Conservation (phyloP, 2,797 vertebrate genomes). For the Gymnoscopelus braueri region DNA sequence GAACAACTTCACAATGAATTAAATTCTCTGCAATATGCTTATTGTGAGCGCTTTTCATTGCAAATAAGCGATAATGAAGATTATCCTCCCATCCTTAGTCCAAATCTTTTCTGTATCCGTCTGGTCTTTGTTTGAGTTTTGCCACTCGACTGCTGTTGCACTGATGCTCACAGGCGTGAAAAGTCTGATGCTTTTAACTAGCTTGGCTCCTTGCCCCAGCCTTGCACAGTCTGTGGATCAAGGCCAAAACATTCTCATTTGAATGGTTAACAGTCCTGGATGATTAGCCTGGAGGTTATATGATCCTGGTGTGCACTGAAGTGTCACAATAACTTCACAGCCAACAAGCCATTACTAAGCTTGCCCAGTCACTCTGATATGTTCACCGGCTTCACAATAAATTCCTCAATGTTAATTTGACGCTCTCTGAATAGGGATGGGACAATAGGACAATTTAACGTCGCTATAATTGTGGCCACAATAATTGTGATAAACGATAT, state of each 20-base stretch:
- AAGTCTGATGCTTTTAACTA: neutral
- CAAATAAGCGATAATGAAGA: too few species aligned
- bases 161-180: slow-evolving; percentile 13
- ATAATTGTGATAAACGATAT: too few species aligned
- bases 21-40: too few species aligned
- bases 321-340: neutral
- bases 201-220: slow-evolving; percentile 20
- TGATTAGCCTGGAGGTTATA: slow-evolving; percentile 4
- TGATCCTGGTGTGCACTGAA: slow-evolving; percentile 1
- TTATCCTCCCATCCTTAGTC: too few species aligned
- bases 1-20: too few species aligned
- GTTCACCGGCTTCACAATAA: too few species aligned
- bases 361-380: neutral
- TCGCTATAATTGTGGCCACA: too few species aligned
- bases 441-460: too few species aligned
- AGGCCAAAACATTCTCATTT: neutral
- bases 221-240: slow-evolving; percentile 14
- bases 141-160: slow-evolving; percentile 3
- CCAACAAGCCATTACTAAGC: slow-evolving; percentile 7
- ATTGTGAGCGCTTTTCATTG: too few species aligned
- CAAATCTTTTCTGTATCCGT: neutral
- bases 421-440: too few species aligned
- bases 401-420: too few species aligned
- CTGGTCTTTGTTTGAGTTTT: neutral
- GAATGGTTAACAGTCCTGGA: slow-evolving; percentile 25